Percentiles rank a stretch among this genome's conserved stretches.
These are phyloP conservation scores for Chionoecetes opilio DNA, from an alignment of 1,140 invertebrate species.

Conservation along the genomic window DNA sequence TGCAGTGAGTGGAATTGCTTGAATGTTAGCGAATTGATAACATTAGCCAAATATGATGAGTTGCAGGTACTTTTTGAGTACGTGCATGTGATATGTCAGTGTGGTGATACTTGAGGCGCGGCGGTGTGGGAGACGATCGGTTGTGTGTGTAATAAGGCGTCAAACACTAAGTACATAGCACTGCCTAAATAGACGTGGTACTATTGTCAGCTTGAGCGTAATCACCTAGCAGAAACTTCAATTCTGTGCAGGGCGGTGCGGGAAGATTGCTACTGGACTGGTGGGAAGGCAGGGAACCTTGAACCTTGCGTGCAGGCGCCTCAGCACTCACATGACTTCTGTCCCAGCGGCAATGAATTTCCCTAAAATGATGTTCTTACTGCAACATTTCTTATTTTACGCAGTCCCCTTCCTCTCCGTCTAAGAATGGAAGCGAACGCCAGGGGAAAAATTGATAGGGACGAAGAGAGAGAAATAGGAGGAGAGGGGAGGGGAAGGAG, in stretches of 20 bases:
- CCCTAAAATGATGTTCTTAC: constrained; percentile 8
- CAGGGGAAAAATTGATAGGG: not conserved
- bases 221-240: too few relatives aligned
- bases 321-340: constrained; percentile 8
- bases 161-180: too few relatives aligned
- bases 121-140: not conserved
- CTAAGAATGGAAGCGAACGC: not conserved
- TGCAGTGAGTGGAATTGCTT: not conserved
- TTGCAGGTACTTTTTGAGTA: not conserved
- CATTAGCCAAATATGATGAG: not conserved
- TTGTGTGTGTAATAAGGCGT: too few relatives aligned
- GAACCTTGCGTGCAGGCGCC: not conserved
- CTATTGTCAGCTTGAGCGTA: too few relatives aligned
- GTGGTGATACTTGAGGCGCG: not conserved
- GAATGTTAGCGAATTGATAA: not conserved
- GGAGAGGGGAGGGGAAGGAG: not conserved
- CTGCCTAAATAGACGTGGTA: too few relatives aligned
- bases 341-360: constrained; percentile 7
- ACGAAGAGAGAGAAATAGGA: not conserved
- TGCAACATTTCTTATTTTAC: not conserved
- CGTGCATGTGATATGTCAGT: not conserved
- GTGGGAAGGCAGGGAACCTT: not conserved
- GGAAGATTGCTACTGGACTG: not conserved
- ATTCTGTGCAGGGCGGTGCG: not conserved
- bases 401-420: not conserved